Percentiles rank a stretch among this genome's conserved stretches.
phyloP scores from a whole-genome alignment of 2,888 invertebrate genomes.

The Petrolisthes cinctipes region DNA sequence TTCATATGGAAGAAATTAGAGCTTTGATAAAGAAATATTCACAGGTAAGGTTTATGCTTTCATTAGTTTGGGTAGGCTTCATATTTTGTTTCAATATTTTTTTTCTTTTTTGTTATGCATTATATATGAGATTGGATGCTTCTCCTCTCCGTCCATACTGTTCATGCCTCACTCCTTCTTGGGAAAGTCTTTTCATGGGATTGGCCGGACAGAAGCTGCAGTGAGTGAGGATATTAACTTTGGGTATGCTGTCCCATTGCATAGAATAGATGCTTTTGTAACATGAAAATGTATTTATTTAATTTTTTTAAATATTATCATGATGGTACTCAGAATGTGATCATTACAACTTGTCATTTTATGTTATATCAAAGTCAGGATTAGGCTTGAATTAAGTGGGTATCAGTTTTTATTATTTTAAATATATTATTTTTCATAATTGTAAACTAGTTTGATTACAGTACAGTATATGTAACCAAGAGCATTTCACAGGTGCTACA shows the following conservation, averaged over 20 bases:
- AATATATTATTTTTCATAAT: neutral
- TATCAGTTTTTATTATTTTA: neutral
- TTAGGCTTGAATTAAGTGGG: neutral
- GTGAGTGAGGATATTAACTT: no score
- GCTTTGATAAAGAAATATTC: conserved; percentile 92
- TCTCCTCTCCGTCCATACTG: no score
- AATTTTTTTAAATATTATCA: no score
- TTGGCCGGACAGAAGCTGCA: no score
- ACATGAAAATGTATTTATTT: no score
- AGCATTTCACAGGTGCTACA: conserved; percentile 81
- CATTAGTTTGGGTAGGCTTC: neutral
- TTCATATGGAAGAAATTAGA: conserved; percentile 97
- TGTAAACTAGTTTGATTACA: neutral
- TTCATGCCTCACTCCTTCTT: no score
- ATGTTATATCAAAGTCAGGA: neutral
- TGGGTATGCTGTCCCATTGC: no score
- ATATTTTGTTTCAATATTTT: neutral
- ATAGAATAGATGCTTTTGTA: no score
- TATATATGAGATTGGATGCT: neutral
- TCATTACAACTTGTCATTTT: neutral
- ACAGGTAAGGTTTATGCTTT: conserved; percentile 72
- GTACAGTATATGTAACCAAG: neutral
- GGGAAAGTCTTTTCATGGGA: no score
- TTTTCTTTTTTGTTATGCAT: neutral
- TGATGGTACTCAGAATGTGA: no score